Percentiles rank a stretch among this genome's conserved stretches.
Evolutionary conservation across 2,888 invertebrate genomes (phyloP).

Genomic region (Tanypteryx hageni): DNA sequence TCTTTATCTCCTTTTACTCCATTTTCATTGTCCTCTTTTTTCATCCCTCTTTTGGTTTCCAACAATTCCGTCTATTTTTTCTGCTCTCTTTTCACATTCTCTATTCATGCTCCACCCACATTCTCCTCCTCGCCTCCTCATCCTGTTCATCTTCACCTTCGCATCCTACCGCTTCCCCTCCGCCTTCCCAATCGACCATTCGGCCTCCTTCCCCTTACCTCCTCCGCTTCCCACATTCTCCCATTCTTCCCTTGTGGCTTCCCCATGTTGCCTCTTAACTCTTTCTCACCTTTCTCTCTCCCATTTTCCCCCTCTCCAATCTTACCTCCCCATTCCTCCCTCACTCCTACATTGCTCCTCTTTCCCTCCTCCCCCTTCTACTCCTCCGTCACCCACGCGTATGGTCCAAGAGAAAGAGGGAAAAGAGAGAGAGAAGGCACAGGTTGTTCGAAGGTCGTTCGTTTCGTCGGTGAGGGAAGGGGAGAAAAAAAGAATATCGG

Average conservation of each 20-base stretch:
- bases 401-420: not conserved
- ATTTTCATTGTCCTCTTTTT: too few species aligned
- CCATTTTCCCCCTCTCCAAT: not conserved
- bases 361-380: not conserved
- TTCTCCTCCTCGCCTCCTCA: too few species aligned
- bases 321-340: not conserved
- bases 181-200: too few species aligned
- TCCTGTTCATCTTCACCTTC: too few species aligned
- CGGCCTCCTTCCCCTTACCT: too few species aligned
- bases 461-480: not conserved
- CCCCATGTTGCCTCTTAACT: not conserved
- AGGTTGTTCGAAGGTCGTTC: slow-evolving; percentile 25
- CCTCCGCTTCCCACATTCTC: not conserved
- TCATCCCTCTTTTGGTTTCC: too few species aligned
- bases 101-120: too few species aligned
- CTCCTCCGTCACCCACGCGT: slow-evolving; percentile 11
- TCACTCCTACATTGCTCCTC: not conserved
- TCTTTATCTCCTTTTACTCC: too few species aligned
- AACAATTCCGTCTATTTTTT: too few species aligned
- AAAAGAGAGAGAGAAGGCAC: not conserved
- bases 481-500: not conserved
- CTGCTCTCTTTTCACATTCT: too few species aligned
- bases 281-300: not conserved
- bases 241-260: not conserved
- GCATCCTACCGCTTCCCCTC: too few species aligned